Percentiles rank a stretch among this genome's conserved stretches.
Conservation (phyloP, 1,140 invertebrate species). For the Dreissena polymorpha region DNA sequence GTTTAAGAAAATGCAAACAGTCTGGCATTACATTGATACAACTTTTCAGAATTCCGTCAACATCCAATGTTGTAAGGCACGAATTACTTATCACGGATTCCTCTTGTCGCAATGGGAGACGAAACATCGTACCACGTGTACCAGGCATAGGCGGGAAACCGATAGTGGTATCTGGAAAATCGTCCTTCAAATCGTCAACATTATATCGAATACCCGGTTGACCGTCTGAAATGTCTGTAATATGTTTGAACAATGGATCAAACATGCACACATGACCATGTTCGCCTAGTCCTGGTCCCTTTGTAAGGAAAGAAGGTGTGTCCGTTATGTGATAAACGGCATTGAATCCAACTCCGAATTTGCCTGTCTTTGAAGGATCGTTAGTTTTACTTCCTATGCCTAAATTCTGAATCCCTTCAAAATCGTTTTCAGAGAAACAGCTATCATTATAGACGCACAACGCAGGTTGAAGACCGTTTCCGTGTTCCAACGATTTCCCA, state of each 20-base stretch:
- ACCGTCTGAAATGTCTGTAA: slow-evolving; percentile 53
- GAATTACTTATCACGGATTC: slow-evolving; percentile 65
- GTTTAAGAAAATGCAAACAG: slow-evolving; percentile 69
- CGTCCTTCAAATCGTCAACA: slow-evolving; percentile 37
- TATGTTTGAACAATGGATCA: slow-evolving; percentile 70
- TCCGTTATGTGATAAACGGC: slow-evolving; percentile 75
- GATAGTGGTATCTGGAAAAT: slow-evolving; percentile 64
- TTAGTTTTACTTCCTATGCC: slow-evolving; percentile 66
- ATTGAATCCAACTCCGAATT: slow-evolving; percentile 76
- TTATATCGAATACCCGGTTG: slow-evolving; percentile 65
- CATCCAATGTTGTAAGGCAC: slow-evolving; percentile 59
- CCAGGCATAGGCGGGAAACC: slow-evolving; percentile 48
- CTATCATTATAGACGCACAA: slow-evolving; percentile 73
- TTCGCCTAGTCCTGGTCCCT: slow-evolving; percentile 57
- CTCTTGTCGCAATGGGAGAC: slow-evolving; percentile 61
- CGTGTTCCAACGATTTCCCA: slow-evolving; percentile 65
- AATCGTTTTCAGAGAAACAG: slow-evolving; percentile 70
- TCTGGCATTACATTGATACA: slow-evolving; percentile 64
- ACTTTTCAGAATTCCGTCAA: slow-evolving; percentile 66
- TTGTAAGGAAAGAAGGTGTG: slow-evolving; percentile 70
- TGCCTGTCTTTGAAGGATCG: slow-evolving; percentile 67
- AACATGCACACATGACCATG: slow-evolving; percentile 70
- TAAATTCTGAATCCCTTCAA: slow-evolving; percentile 71
- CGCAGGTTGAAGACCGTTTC: slow-evolving; percentile 66
- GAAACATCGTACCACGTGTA: slow-evolving; percentile 58